These are phyloP conservation scores for Cydia strobilella DNA, from an alignment of 1,140 invertebrate genomes.

Conservation along the genomic window DNA sequence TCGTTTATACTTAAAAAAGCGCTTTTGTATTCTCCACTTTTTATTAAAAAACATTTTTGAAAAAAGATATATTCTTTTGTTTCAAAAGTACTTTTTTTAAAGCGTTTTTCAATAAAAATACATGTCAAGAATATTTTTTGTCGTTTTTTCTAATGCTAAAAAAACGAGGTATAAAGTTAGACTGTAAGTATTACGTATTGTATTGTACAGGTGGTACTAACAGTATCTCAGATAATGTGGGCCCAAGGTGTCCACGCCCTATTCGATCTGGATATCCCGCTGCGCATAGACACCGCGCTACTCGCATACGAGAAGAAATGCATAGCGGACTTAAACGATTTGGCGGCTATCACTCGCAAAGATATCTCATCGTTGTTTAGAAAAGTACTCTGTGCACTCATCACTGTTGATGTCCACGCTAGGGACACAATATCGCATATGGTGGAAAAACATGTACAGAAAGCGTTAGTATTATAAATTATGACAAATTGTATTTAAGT, in stretches of 20 bases:
- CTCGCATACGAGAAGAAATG: constrained; percentile 86
- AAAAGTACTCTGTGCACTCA: constrained; percentile 89
- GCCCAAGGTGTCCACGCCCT: constrained; percentile 87
- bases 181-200: constrained; percentile 21
- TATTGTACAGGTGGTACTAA: constrained; percentile 81
- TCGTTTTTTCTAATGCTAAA: too few species aligned
- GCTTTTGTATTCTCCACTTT: too few species aligned
- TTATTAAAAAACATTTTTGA: too few species aligned
- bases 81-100: too few species aligned
- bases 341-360: constrained; percentile 88
- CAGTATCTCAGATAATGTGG: constrained; percentile 94
- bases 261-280: constrained; percentile 79
- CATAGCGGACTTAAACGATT: constrained; percentile 87
- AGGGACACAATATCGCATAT: constrained; percentile 90
- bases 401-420: constrained; percentile 93
- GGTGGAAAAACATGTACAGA: constrained; percentile 83
- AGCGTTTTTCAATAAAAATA: too few species aligned
- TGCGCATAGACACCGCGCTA: constrained; percentile 80
- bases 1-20: too few species aligned
- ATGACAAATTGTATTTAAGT: constrained; percentile 5
- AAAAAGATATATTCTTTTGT: too few species aligned
- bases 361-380: constrained; percentile 86
- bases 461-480: constrained; percentile 77
- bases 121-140: too few species aligned
- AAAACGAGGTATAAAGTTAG: too few species aligned